Percentiles rank a stretch among this genome's conserved stretches.
Evolutionary conservation across 2,888 invertebrate genomes (phyloP).

Genomic region (Phaedon cochleariae): DNA sequence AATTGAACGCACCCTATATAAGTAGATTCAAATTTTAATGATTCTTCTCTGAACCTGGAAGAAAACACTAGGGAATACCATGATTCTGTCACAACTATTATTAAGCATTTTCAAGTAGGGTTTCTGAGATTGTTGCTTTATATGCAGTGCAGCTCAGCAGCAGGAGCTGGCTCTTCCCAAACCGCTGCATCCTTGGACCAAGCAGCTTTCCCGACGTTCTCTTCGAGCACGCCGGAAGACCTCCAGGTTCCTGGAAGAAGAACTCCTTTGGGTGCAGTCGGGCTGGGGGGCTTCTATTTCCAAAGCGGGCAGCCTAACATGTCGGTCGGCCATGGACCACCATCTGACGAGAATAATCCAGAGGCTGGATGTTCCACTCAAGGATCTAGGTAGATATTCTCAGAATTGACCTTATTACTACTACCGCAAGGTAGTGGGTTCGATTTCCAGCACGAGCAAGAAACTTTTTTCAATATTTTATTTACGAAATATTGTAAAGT

Average conservation of each 20-base stretch:
- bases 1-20: too few relatives aligned
- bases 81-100: too few relatives aligned
- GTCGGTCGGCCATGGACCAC: constrained; percentile 58
- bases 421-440: not conserved
- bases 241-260: constrained; percentile 69
- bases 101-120: too few relatives aligned
- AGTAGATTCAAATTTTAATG: too few relatives aligned
- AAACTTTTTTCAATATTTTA: too few relatives aligned
- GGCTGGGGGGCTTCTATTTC: constrained; percentile 88
- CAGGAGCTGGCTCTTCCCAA: constrained; percentile 48
- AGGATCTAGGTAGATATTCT: constrained; percentile 41
- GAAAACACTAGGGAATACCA: too few relatives aligned
- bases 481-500: too few relatives aligned
- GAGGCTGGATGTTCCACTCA: constrained; percentile 66
- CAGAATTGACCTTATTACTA: not conserved
- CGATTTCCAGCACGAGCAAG: too few relatives aligned
- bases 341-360: constrained; percentile 82
- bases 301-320: constrained; percentile 68
- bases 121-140: constrained; percentile 9
- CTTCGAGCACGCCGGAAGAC: constrained; percentile 62
- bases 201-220: constrained; percentile 43
- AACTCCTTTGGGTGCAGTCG: constrained; percentile 85
- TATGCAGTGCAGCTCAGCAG: constrained; percentile 41
- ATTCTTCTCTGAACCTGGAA: too few relatives aligned
- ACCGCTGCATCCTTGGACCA: constrained; percentile 47